A percentile compares a stretch with the other conserved stretches of the same genome.
phyloP scores from a whole-genome alignment of 2,888 invertebrate species.

The Acronicta leporina region DNA sequence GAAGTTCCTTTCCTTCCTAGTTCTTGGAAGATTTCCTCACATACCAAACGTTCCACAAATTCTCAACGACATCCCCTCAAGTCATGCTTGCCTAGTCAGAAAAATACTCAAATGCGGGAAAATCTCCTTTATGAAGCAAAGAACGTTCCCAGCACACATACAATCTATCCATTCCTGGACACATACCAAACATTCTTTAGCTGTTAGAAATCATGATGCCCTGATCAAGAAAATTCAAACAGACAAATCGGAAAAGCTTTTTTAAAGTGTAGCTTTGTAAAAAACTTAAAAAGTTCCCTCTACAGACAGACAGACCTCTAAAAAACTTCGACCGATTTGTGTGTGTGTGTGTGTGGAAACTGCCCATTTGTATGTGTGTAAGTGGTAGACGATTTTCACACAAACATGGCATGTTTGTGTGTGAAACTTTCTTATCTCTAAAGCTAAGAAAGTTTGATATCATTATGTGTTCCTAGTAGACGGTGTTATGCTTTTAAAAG shows the following conservation, averaged over 20 bases:
- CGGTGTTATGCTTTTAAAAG: slow-evolving; percentile 68
- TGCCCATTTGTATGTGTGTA: slow-evolving; percentile 53
- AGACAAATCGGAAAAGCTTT: slow-evolving; percentile 83
- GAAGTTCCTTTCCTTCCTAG: slow-evolving; percentile 10
- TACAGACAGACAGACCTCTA: slow-evolving; percentile 12
- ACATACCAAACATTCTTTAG: slow-evolving; percentile 76
- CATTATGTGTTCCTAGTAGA: slow-evolving; percentile 70
- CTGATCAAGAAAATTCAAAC: slow-evolving; percentile 86
- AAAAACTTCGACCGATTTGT: slow-evolving; percentile 17
- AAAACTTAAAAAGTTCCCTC: slow-evolving; percentile 73
- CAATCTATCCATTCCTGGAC: slow-evolving; percentile 51
- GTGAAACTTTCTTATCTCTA: too few species aligned
- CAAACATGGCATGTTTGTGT: slow-evolving; percentile 45
- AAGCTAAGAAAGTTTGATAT: slow-evolving; percentile 44
- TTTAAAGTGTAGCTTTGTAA: slow-evolving; percentile 75
- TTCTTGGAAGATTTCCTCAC: slow-evolving; percentile 30
- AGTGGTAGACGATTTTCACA: slow-evolving; percentile 23
- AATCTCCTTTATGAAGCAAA: slow-evolving; percentile 81
- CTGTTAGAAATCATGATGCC: slow-evolving; percentile 68
- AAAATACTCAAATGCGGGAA: slow-evolving; percentile 88
- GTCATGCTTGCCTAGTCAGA: slow-evolving; percentile 70
- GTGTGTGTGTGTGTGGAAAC: slow-evolving; percentile 55
- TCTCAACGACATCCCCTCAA: slow-evolving; percentile 67
- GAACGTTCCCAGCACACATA: slow-evolving; percentile 49
- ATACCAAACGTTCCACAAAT: slow-evolving; percentile 66